These are phyloP conservation scores for Agriotes lineatus DNA, from an alignment of 2,888 invertebrate genomes.

Conservation along the genomic window DNA sequence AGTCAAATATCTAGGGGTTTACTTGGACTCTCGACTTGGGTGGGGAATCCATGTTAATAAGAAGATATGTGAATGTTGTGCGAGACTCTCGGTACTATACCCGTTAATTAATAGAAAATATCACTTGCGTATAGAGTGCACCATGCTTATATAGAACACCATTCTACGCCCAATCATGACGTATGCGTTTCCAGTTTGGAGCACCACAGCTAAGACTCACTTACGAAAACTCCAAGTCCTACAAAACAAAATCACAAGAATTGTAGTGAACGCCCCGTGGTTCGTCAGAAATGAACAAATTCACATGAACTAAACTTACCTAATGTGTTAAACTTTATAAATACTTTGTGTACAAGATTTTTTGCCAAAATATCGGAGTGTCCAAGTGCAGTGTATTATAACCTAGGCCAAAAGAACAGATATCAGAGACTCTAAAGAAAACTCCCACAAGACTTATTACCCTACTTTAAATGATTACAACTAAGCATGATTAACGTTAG, in stretches of 20 bases:
- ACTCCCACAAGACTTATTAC: too few relatives aligned
- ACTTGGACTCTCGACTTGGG: too few relatives aligned
- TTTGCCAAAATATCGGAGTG: too few relatives aligned
- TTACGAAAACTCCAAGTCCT: neutral
- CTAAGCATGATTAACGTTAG: too few relatives aligned
- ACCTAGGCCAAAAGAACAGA: too few relatives aligned
- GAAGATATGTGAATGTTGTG: neutral
- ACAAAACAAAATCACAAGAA: neutral
- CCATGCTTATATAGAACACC: neutral
- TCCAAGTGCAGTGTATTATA: too few relatives aligned
- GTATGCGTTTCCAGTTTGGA: neutral
- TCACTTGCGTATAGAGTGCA: neutral
- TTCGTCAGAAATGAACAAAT: neutral
- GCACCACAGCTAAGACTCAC: neutral
- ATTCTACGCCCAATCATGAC: neutral
- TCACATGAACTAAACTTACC: too few relatives aligned
- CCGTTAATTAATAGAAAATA: neutral
- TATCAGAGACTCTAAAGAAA: too few relatives aligned
- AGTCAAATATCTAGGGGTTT: too few relatives aligned
- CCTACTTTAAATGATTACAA: too few relatives aligned
- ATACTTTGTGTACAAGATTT: too few relatives aligned
- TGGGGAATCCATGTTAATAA: neutral
- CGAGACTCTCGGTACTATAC: neutral
- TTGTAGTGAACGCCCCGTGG: neutral
- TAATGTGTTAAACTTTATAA: too few relatives aligned